Evolutionary conservation across 2,888 invertebrate species (phyloP).

Genomic region (Trachelus tabidus): DNA sequence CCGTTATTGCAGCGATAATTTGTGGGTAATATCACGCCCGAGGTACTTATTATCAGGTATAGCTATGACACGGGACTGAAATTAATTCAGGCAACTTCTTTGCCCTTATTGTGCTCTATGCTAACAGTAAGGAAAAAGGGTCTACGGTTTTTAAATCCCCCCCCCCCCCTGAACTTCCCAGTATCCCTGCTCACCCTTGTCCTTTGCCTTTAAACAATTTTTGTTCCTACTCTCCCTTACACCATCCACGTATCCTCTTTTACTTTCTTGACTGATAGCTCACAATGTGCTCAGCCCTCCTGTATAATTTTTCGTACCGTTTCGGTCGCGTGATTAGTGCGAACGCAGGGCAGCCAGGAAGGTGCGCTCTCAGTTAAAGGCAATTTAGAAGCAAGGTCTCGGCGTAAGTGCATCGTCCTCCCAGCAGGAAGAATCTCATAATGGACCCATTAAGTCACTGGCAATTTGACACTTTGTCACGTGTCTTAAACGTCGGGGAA

Average conservation of each 20-base stretch:
- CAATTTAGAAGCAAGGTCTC: neutral
- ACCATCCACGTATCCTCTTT: neutral
- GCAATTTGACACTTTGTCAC: neutral
- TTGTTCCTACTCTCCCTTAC: neutral
- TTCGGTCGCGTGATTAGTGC: neutral
- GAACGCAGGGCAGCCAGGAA: neutral
- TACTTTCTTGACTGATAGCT: neutral
- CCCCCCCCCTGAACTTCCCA: neutral
- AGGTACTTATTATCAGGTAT: neutral
- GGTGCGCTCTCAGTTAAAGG: neutral
- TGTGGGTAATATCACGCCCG: neutral
- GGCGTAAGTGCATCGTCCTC: neutral
- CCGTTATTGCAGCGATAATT: neutral
- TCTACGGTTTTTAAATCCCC: neutral
- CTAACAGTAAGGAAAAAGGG: neutral
- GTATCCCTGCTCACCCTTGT: neutral
- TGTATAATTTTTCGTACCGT: neutral
- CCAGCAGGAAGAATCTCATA: neutral
- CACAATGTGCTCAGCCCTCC: neutral
- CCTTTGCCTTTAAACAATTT: neutral
- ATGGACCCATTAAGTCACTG: neutral
- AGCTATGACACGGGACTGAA: neutral
- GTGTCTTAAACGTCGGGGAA: neutral
- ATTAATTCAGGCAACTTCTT: neutral
- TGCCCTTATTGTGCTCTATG: neutral